Evolutionary conservation across 2,888 invertebrate genomes (phyloP).

Genomic region (Fissipunctia ypsillon): DNA sequence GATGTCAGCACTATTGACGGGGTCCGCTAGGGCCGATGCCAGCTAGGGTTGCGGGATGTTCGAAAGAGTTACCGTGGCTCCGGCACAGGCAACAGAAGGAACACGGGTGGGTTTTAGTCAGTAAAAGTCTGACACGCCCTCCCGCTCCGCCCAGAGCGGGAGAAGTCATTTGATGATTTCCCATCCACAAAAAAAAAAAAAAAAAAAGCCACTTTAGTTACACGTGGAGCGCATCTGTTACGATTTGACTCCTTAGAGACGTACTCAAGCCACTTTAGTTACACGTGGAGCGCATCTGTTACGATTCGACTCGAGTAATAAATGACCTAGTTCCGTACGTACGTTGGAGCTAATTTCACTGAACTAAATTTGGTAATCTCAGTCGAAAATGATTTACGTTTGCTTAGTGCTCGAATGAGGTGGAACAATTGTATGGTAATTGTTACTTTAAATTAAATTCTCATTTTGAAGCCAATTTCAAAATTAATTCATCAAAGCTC

Average conservation of each 20-base stretch:
- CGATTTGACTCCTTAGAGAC: not conserved
- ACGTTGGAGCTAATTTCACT: slow-evolving; percentile 19
- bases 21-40: too few relatives aligned
- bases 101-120: too few relatives aligned
- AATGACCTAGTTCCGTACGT: slow-evolving; percentile 6
- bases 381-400: slow-evolving; percentile 5
- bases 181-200: too few relatives aligned
- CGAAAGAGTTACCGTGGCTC: too few relatives aligned
- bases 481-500: not conserved
- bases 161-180: too few relatives aligned
- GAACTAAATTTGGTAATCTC: slow-evolving; percentile 19
- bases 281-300: slow-evolving; percentile 16
- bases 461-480: not conserved
- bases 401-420: slow-evolving; percentile 2
- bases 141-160: too few relatives aligned
- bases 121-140: too few relatives aligned
- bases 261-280: not conserved
- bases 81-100: too few relatives aligned
- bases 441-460: not conserved
- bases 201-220: not conserved
- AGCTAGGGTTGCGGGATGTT: too few relatives aligned
- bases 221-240: slow-evolving; percentile 18
- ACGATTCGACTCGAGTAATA: slow-evolving; percentile 1
- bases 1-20: too few relatives aligned
- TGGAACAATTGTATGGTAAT: not conserved